phyloP scores from a whole-genome alignment of 2,888 invertebrate species.

The Rambutsinella grinnellia region DNA sequence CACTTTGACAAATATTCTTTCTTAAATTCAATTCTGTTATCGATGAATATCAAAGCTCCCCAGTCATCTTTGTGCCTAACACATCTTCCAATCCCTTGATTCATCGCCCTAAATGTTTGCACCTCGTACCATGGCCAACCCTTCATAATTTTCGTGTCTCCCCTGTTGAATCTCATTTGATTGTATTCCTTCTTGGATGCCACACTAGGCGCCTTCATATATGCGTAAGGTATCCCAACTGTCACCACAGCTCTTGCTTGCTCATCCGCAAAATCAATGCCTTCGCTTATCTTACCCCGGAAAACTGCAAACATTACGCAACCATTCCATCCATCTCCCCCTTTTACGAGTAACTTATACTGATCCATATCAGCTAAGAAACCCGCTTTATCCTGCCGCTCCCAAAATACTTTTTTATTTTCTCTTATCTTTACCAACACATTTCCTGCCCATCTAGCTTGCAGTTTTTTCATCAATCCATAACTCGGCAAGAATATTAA shows the following conservation, averaged over 20 bases:
- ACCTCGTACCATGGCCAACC: conserved; percentile 48
- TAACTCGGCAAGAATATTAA: conserved; percentile 58
- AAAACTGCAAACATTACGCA: conserved; percentile 54
- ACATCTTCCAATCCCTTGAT: conserved; percentile 59
- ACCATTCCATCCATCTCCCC: conserved; percentile 1
- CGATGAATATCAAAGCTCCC: conserved; percentile 57
- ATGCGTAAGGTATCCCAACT: conserved; percentile 56
- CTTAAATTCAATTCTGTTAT: conserved; percentile 8
- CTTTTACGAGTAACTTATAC: neutral
- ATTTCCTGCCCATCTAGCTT: neutral
- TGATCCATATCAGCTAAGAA: neutral
- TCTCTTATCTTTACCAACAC: conserved; percentile 24
- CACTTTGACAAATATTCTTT: neutral
- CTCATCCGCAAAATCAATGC: conserved; percentile 57
- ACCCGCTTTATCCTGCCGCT: neutral
- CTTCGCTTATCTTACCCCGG: conserved; percentile 61
- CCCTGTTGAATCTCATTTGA: neutral
- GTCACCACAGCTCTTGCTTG: conserved; percentile 58
- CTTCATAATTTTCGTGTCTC: neutral
- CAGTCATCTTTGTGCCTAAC: conserved; percentile 59
- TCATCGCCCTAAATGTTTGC: conserved; percentile 56
- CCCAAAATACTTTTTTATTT: conserved; percentile 44
- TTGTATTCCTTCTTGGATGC: neutral
- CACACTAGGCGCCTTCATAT: neutral
- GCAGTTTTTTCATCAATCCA: conserved; percentile 16